A percentile compares a stretch with the other conserved stretches of the same genome.
Evolutionary conservation across 2,113 vertebrate genomes (phyloP).

Genomic region (Tenrec ecaudatus): DNA sequence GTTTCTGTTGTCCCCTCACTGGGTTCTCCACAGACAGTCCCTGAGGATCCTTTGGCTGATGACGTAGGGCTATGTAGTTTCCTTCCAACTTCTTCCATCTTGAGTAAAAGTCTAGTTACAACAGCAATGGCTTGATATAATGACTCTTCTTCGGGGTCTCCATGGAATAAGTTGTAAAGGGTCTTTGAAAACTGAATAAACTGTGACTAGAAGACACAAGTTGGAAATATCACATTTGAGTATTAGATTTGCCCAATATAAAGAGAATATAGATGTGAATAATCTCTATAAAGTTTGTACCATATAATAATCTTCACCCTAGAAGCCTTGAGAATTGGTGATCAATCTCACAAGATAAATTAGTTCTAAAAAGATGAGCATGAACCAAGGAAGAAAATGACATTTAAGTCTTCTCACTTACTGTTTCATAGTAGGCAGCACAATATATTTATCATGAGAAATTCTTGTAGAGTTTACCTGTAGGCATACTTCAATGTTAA

Average conservation of each 20-base stretch:
- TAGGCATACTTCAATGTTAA: conserved; percentile 5
- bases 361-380: conserved; percentile 39
- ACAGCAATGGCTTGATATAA: conserved; percentile 93
- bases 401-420: conserved; percentile 27
- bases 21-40: conserved; percentile 34
- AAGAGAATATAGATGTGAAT: conserved; percentile 44
- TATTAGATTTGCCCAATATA: conserved; percentile 54
- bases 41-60: conserved; percentile 46
- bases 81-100: conserved; percentile 87
- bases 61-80: conserved; percentile 83
- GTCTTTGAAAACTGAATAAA: conserved; percentile 99
- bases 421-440: conserved; percentile 12
- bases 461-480: conserved; percentile 29
- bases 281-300: conserved; percentile 35
- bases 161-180: conserved; percentile 96
- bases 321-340: conserved; percentile 20
- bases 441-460: background rate
- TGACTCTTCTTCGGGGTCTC: conserved; percentile 94
- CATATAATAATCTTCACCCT: conserved; percentile 39
- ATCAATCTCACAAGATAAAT: conserved; percentile 41
- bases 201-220: conserved; percentile 88
- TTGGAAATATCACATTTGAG: conserved; percentile 56
- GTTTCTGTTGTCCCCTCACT: conserved; percentile 30
- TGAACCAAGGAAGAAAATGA: conserved; percentile 19
- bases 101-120: conserved; percentile 93